Conservation (phyloP, 2,113 vertebrate species). For the Anhinga anhinga region DNA sequence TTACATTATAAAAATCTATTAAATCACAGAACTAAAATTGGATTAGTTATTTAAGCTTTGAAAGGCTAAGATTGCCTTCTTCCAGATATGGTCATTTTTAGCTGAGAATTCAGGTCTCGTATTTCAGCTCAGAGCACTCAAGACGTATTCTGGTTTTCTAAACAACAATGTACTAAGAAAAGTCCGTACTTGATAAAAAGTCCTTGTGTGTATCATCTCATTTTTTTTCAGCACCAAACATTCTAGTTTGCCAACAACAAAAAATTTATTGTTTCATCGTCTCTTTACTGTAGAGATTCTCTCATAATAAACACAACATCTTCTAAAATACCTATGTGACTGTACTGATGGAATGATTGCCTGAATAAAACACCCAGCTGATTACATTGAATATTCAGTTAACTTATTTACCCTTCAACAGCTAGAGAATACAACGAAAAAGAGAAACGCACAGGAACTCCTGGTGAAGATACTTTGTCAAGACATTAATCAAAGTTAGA, state of each 20-base stretch:
- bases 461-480: not conserved
- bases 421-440: constrained; percentile 16
- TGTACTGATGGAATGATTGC: not conserved
- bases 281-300: not conserved
- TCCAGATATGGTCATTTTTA: not conserved
- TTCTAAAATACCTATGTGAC: not conserved
- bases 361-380: not conserved
- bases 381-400: constrained; percentile 57
- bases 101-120: not conserved
- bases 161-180: not conserved
- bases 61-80: not conserved
- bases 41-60: not conserved
- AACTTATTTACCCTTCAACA: constrained; percentile 31
- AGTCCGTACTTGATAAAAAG: not conserved
- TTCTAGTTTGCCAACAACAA: not conserved
- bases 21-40: not conserved
- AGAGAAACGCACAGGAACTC: not conserved
- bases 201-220: not conserved
- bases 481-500: constrained; percentile 35
- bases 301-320: not conserved
- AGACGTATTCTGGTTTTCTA: not conserved
- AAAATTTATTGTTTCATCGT: not conserved
- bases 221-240: not conserved
- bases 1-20: not conserved
- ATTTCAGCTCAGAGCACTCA: not conserved